These are phyloP conservation scores for Platycheirus rosarum DNA, from an alignment of 2,888 invertebrate species.

Conservation along the genomic window DNA sequence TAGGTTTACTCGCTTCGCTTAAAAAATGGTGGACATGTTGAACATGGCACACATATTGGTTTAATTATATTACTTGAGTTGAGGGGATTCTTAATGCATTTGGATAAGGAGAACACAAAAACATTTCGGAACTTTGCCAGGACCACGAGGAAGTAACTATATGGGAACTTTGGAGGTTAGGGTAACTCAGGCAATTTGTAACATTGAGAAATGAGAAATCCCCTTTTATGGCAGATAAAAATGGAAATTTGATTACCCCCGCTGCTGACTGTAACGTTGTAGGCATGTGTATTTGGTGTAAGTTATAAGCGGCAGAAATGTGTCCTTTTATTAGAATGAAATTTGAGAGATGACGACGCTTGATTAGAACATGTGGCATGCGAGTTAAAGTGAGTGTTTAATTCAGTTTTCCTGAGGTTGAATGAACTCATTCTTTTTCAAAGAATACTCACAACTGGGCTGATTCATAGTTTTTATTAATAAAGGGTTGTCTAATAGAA, in stretches of 20 bases:
- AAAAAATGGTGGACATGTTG: conserved; percentile 20
- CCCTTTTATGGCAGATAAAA: conserved; percentile 44
- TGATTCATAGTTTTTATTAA: no score
- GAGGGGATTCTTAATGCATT: conserved; percentile 24
- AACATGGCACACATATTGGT: not conserved
- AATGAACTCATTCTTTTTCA: conserved; percentile 1
- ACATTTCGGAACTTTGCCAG: not conserved
- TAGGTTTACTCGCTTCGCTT: conserved; percentile 24
- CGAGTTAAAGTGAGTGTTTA: not conserved
- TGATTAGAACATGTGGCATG: conserved; percentile 1
- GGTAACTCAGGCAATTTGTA: conserved; percentile 51
- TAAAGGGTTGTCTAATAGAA: no score
- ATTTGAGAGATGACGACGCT: no score
- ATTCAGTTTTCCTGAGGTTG: not conserved
- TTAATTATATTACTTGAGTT: not conserved
- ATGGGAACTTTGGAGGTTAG: not conserved
- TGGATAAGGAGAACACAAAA: conserved; percentile 14
- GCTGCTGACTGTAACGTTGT: not conserved
- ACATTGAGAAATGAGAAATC: conserved; percentile 24
- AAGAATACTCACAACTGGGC: no score
- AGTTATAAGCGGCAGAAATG: conserved; percentile 16
- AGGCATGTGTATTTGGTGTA: conserved; percentile 3
- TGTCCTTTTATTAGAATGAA: conserved; percentile 22
- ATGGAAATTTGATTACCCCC: conserved; percentile 26
- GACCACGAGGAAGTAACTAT: not conserved